Conservation (phyloP, 2,797 vertebrate genomes). For the Cryptoblepharus egeriae region DNA sequence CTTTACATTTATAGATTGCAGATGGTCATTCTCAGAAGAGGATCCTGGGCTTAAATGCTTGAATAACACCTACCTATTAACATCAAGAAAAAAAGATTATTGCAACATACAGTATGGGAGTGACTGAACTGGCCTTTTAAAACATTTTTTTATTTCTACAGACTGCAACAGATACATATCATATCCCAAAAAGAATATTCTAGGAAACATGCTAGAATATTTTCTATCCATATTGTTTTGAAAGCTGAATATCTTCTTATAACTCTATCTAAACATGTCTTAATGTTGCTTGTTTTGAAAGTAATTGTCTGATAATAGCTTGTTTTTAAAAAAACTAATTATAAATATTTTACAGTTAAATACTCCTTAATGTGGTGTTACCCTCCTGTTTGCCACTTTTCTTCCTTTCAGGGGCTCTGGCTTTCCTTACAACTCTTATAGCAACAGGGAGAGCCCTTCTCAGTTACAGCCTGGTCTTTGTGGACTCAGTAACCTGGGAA, state of each 20-base stretch:
- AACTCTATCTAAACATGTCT: too few species aligned
- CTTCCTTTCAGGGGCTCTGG: constrained; percentile 86
- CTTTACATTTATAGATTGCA: neutral
- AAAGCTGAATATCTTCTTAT: too few species aligned
- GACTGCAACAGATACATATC: too few species aligned
- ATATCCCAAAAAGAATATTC: too few species aligned
- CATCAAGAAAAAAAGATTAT: neutral
- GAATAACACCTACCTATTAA: too few species aligned
- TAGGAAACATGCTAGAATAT: too few species aligned
- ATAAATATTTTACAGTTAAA: neutral
- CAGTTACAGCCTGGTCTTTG: constrained; percentile 93
- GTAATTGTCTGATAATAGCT: too few species aligned
- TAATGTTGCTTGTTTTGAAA: too few species aligned
- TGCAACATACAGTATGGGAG: neutral
- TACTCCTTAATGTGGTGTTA: neutral
- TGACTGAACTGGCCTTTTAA: neutral
- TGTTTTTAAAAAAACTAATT: neutral
- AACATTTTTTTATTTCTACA: too few species aligned
- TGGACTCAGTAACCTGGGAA: constrained; percentile 96
- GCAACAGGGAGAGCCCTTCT: constrained; percentile 85
- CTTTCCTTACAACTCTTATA: constrained; percentile 89
- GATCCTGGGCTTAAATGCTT: too few species aligned
- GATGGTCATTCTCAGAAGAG: neutral
- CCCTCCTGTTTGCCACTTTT: constrained; percentile 48
- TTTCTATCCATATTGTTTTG: too few species aligned